Base-by-base conservation (phyloP, 2,888 invertebrate species). In the Apamea sordens region DNA sequence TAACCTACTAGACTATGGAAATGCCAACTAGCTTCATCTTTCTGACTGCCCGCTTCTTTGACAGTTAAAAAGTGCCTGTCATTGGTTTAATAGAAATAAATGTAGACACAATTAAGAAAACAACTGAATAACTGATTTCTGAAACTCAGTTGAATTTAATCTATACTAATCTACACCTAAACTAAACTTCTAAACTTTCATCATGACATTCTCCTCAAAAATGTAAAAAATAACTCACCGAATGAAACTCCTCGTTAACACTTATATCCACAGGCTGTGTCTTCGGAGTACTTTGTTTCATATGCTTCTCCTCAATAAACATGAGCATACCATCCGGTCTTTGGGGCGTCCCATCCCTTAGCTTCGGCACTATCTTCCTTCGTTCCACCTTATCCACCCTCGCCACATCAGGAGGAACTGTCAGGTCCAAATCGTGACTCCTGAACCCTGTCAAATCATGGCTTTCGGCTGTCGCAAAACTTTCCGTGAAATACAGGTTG, bases 401-500 rank as follows among this genome's bases (percentile, higher is more conserved):
- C 0, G 95, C 93, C 0, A 95, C 94, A 86, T 95, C 96, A 1
- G 95, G 95, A 0, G 94, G 92, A 10, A 89, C 86, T 0, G 91
- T 92, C 18, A 94, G 90, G 8, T 90, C 91, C 10, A 84, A 81
- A 24, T 80, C 80, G 18, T 75, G 80, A 73, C 94, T 93, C 32
- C 79, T 81, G 18, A 81, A 77, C 0, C 59, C 81, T 3, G 72
- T 70, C 0, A 68, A 73, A 1, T 94, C 86, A 15, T 93, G 92
- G 69, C 94, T 93, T 0, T 97, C 96, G 0, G 95, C 94, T 0
- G 95, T 94, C 0, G 92, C 92, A 64, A 94, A 96, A 67, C 94
- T 95, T 28, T 97, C 97, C 0, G 94, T 94, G 73, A 96, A 95
- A 79, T 97, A 97, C 18, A 97, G 81, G 79, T 97, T 97, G 56